Conservation (phyloP, 2,113 vertebrate genomes). For the Piprites chloris region DNA sequence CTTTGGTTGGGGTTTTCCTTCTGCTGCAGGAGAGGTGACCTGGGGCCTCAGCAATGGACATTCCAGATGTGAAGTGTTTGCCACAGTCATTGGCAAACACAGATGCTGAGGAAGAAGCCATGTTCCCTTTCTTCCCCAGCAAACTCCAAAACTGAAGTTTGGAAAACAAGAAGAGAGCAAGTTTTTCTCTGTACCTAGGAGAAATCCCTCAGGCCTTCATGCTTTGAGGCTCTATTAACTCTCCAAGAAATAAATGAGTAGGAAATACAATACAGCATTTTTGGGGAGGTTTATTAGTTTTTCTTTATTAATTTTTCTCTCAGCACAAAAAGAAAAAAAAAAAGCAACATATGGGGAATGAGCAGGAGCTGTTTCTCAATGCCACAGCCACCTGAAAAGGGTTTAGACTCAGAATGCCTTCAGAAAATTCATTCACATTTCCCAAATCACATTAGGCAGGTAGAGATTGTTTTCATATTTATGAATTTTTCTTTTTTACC, state of each 20-base stretch:
- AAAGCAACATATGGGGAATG: background rate
- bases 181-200: background rate
- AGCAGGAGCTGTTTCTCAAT: background rate
- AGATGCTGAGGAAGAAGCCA: accelerated
- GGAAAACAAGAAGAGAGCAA: background rate
- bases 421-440: background rate
- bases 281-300: background rate
- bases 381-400: background rate
- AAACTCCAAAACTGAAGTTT: background rate
- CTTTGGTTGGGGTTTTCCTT: background rate
- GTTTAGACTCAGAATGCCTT: background rate
- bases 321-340: background rate
- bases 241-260: background rate
- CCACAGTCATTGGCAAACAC: accelerated
- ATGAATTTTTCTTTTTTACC: background rate
- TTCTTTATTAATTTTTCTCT: constrained; percentile 13
- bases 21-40: background rate
- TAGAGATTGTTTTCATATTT: background rate
- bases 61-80: accelerated
- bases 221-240: background rate
- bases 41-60: background rate
- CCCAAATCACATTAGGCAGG: background rate
- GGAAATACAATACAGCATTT: background rate
- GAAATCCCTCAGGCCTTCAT: background rate
- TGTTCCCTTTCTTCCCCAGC: background rate